phyloP scores from a whole-genome alignment of 1,140 invertebrate species.

The Camponotus floridanus region DNA sequence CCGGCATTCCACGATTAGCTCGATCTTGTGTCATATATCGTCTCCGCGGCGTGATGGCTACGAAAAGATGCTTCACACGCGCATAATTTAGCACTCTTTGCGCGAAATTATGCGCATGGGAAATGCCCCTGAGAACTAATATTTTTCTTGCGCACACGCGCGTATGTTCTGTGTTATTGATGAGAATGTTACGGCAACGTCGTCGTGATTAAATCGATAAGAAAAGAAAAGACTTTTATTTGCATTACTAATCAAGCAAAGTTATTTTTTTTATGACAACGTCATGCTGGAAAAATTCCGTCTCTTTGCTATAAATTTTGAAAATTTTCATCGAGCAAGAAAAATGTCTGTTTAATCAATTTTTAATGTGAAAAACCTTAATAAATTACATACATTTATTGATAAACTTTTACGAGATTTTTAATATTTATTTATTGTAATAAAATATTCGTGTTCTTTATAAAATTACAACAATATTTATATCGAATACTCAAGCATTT shows the following conservation, averaged over 20 bases:
- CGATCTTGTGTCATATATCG: slow-evolving; percentile 31
- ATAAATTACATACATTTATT: neutral
- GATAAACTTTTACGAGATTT: neutral
- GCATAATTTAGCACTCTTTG: slow-evolving; percentile 37
- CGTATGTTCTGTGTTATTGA: neutral
- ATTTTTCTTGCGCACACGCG: slow-evolving; percentile 27
- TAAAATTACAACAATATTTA: slow-evolving; percentile 2
- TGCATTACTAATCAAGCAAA: neutral
- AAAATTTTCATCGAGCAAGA: neutral
- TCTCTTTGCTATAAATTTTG: neutral
- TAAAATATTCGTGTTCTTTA: neutral
- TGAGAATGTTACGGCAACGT: neutral
- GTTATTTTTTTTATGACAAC: neutral
- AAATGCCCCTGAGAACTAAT: slow-evolving; percentile 37
- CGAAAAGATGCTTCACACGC: slow-evolving; percentile 44
- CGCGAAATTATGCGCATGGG: slow-evolving; percentile 47
- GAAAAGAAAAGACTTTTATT: neutral
- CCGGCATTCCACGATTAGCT: slow-evolving; percentile 75
- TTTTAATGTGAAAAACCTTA: neutral
- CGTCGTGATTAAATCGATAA: neutral
- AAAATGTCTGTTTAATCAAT: neutral
- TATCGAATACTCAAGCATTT: neutral
- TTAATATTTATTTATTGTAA: neutral
- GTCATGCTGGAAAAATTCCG: too few species aligned
- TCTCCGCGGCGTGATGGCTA: neutral